Base-by-base conservation (phyloP, 2,113 vertebrate species). In the Bungarus multicinctus region DNA sequence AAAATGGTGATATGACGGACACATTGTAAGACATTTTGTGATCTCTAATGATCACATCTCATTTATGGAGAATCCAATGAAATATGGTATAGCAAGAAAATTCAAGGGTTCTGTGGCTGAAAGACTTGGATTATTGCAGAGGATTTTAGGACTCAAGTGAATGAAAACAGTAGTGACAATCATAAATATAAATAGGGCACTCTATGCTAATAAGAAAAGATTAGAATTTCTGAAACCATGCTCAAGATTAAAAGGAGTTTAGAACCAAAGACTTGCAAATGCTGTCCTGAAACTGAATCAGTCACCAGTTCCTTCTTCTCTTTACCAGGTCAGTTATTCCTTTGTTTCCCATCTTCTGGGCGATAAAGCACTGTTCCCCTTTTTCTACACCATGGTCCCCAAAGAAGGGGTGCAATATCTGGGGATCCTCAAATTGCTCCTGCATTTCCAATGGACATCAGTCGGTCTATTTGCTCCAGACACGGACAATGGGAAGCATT, bases 21-120 rank as follows among this genome's bases (percentile, higher is more conserved):
- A 34, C 14, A 34, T 34, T 14, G 18, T 2, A 39, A 34, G 69
- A 34, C n/a, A 39, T 34, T 1, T 74, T 34, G 39, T 1, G 5
- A 74, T 74, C 69, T 8, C 16, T 39, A 0, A 0, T 39, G 2
- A 34, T 7, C 1, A 0, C 5, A 7, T 39, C n/a, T 39, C n/a
- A 20, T 39, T 39, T 1, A 20, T 39, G 69, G n/a, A 20, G 6
- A 0, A 34, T 1, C 69, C 16, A 3, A 18, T 14, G 16, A 20
- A 20, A 74, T 74, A 34, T 18, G 2, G n/a, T 34, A 74, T 34
- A 7, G 47, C 47, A 47, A 47, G 47, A 47, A 47, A 47, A 47
- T 47, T 9, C 47, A 47, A 47, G 47, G 47, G 7, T 47, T 43
- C 16, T 34, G 5, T 74, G 18, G n/a, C n/a, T 74, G n/a, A 39